A percentile compares a stretch with the other conserved stretches of the same genome.
phyloP scores from a whole-genome alignment of 2,888 invertebrate genomes.

The Dynastes maya region DNA sequence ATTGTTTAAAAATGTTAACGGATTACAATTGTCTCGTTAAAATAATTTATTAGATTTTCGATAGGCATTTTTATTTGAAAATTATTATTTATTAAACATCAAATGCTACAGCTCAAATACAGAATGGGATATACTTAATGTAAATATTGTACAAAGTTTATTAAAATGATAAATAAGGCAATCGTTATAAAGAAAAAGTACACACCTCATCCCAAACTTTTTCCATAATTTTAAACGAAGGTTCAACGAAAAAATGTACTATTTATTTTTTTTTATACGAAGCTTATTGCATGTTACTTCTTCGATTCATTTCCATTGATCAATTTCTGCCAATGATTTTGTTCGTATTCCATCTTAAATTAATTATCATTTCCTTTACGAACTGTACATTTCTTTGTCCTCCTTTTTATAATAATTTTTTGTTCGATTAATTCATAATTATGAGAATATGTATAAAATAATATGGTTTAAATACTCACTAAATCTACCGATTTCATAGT shows the following conservation, averaged over 20 bases:
- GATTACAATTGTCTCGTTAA: too few relatives aligned
- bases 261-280: not conserved
- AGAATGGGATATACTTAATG: not conserved
- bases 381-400: not conserved
- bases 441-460: not conserved
- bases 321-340: too few relatives aligned
- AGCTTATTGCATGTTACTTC: not conserved
- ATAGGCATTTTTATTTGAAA: too few relatives aligned
- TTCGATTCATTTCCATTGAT: too few relatives aligned
- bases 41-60: too few relatives aligned
- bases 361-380: too few relatives aligned
- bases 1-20: too few relatives aligned
- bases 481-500: constrained; percentile 16
- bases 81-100: not conserved
- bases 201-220: not conserved
- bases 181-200: constrained; percentile 11
- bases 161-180: not conserved
- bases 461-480: constrained; percentile 18
- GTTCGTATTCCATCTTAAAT: too few relatives aligned
- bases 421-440: not conserved
- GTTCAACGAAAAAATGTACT: not conserved
- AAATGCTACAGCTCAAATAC: not conserved
- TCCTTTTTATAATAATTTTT: not conserved
- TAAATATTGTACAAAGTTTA: constrained; percentile 29
- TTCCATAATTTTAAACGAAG: not conserved